phyloP scores from a whole-genome alignment of 2,888 invertebrate species.

The Eupithecia insigniata region DNA sequence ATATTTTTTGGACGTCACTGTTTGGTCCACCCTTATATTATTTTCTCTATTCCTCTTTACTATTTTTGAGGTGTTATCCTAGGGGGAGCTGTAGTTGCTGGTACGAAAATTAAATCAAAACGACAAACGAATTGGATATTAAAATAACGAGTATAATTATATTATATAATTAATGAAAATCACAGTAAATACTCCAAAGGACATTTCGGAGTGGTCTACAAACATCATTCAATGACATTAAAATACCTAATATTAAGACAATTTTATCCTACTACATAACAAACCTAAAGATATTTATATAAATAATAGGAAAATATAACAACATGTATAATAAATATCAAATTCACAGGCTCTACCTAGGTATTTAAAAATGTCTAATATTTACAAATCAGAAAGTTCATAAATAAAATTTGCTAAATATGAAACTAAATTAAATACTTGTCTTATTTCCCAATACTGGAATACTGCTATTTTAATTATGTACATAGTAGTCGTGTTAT shows the following conservation, averaged over 20 bases:
- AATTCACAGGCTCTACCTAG: background rate
- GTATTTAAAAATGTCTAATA: background rate
- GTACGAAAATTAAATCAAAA: background rate
- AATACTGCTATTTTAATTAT: background rate
- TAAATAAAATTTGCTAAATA: background rate
- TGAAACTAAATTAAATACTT: background rate
- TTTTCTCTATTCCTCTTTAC: too few species aligned
- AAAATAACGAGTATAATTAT: constrained; percentile 20
- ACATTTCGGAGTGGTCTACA: constrained; percentile 23
- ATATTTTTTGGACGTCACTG: too few species aligned
- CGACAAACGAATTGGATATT: background rate
- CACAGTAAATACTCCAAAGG: constrained; percentile 18
- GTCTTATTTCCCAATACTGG: background rate
- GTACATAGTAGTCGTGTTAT: background rate
- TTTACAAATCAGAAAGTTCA: background rate
- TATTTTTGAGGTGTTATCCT: too few species aligned
- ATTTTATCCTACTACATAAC: background rate
- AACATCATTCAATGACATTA: background rate
- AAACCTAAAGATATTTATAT: background rate
- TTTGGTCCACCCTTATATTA: too few species aligned
- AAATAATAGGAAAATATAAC: background rate
- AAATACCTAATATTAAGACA: background rate
- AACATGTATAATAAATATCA: background rate
- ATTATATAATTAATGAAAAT: constrained; percentile 21
- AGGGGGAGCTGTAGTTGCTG: background rate